phyloP scores from a whole-genome alignment of 2,888 invertebrate genomes.

The Cinara cedri region DNA sequence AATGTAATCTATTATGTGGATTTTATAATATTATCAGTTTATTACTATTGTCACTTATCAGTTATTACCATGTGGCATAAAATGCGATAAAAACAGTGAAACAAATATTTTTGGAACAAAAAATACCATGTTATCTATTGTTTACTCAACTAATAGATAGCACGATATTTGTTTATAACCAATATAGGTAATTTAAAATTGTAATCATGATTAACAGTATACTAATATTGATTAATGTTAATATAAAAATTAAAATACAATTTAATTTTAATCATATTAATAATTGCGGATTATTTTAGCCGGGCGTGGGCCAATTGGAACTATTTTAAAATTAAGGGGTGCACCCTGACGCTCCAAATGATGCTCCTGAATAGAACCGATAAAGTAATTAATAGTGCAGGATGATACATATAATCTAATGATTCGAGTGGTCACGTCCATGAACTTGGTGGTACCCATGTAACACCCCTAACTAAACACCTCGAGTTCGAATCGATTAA shows the following conservation, averaged over 20 bases:
- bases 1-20: slow-evolving; percentile 7
- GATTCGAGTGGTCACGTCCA: too few relatives aligned
- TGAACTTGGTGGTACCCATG: too few relatives aligned
- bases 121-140: slow-evolving; percentile 5
- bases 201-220: slow-evolving; percentile 7
- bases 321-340: background rate
- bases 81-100: background rate
- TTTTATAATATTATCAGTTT: too few relatives aligned
- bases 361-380: too few relatives aligned
- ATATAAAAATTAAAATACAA: slow-evolving; percentile 2
- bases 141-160: slow-evolving; percentile 7
- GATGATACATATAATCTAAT: too few relatives aligned
- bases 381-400: too few relatives aligned
- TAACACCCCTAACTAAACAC: too few relatives aligned
- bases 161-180: slow-evolving; percentile 7
- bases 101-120: too few relatives aligned
- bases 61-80: background rate
- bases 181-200: background rate
- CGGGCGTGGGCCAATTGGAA: background rate
- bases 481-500: too few relatives aligned
- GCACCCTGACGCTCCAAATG: background rate
- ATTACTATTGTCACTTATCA: slow-evolving; percentile 3
- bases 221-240: slow-evolving; percentile 7
- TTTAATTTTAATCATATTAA: slow-evolving; percentile 4
- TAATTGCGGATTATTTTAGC: slow-evolving; percentile 7